These are phyloP conservation scores for Tachystola acroxantha DNA, from an alignment of 2,888 invertebrate species.

Conservation along the genomic window DNA sequence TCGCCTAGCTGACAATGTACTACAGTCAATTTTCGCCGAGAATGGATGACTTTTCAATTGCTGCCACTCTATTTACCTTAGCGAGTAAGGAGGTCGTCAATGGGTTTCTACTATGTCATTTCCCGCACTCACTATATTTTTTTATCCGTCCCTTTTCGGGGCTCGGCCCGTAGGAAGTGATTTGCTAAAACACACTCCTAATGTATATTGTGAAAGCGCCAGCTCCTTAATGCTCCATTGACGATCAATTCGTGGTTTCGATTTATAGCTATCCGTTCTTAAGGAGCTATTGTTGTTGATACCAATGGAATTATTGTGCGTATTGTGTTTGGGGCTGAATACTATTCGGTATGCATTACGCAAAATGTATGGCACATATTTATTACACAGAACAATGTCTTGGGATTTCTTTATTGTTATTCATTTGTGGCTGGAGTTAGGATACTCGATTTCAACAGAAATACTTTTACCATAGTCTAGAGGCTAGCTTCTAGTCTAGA, in stretches of 20 bases:
- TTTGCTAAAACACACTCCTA: constrained; percentile 74
- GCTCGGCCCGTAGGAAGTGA: constrained; percentile 62
- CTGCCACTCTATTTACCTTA: constrained; percentile 59
- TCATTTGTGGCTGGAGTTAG: no score
- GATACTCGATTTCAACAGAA: no score
- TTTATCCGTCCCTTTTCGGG: constrained; percentile 52
- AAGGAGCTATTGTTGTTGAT: constrained; percentile 58
- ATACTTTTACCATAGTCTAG: no score
- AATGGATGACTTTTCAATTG: constrained; percentile 74
- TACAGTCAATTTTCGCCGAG: constrained; percentile 33
- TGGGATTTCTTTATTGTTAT: no score
- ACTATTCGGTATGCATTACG: constrained; percentile 38
- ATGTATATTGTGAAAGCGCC: constrained; percentile 68
- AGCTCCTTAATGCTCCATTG: constrained; percentile 68
- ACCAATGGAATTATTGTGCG: constrained; percentile 57
- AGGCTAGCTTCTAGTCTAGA: no score
- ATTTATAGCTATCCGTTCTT: constrained; percentile 67
- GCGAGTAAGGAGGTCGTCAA: constrained; percentile 45
- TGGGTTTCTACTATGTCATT: constrained; percentile 66
- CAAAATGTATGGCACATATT: constrained; percentile 3
- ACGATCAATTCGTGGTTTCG: constrained; percentile 61
- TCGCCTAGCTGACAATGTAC: constrained; percentile 42
- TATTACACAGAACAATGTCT: constrained; percentile 6
- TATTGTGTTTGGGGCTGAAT: constrained; percentile 36
- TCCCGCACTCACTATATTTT: constrained; percentile 69